Evolutionary conservation across 37 sponge, comb jelly and placozoan genomes (phyloP), one percentile per base, ranked within the genome.

Genomic region (Oscarella lobularis): DNA sequence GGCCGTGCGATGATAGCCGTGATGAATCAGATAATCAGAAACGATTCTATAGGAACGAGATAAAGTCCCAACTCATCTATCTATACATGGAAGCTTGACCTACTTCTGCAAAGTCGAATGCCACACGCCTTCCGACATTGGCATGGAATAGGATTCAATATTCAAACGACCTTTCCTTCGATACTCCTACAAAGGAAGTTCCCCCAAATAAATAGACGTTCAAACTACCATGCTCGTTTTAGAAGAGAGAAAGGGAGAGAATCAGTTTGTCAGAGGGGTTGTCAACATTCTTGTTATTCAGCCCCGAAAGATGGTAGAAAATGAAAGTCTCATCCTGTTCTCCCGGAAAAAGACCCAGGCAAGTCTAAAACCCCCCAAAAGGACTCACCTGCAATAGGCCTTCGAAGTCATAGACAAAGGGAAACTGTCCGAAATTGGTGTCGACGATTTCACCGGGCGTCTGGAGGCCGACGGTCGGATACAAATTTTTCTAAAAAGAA

Each of bases 381-480:
- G n/a, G n/a, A n/a, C n/a, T n/a, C 20, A 91, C 92, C 29, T 48
- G 38, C 38, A 91, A 65, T 39, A 93, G 34, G 2, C 93, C 88
- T 35, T 87, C 86, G 74, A 96, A 87, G 79, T 96, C 91, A 85
- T 90, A 96, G 35, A 86, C 72, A 65, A 96, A 92, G 0, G 88
- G 81, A 35, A 68, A 39, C 30, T 85, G 77, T 73, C 99, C 99
- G 78, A 98, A 98, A 40, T 98, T 98, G 0, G 90, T 87, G 73
- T 94, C 96, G 29, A 94, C 89, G 2, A 94, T 38, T 67, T 98
- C 99, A 0, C 99, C 99, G 20, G 88, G 89, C 30, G 95, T 91
- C 81, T 98, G 99, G 6, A 98, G 80, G 1, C 99, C 99, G 31
- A 98, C 89, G 6, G 87, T 86, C 1, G 99, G 99, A 70, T 88